A percentile compares a stretch with the other conserved stretches of the same genome.
These are phyloP conservation scores for Ceratina calcarata DNA, from an alignment of 1,140 invertebrate species.

Conservation along the genomic window DNA sequence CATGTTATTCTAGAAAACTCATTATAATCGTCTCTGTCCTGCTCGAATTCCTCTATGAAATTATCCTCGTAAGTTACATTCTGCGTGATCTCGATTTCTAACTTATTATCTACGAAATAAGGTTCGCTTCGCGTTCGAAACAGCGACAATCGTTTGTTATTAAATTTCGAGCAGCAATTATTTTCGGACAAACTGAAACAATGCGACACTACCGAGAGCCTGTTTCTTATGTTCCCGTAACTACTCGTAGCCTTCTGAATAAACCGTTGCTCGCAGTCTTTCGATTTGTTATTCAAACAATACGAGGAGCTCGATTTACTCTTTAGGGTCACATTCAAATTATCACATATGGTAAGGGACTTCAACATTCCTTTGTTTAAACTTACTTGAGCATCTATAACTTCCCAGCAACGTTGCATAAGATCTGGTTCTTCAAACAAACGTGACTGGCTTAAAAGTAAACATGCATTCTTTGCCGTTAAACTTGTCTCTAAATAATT, in stretches of 20 bases:
- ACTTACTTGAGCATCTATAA: conserved; percentile 94
- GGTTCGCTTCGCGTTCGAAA: conserved; percentile 76
- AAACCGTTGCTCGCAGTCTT: conserved; percentile 33
- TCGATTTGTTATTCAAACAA: conserved; percentile 44
- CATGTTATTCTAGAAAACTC: conserved; percentile 48
- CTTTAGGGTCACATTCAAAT: conserved; percentile 41
- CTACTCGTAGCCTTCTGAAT: conserved; percentile 29
- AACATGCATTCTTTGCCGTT: conserved; percentile 95
- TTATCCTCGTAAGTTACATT: conserved; percentile 74
- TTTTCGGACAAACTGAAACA: conserved; percentile 61
- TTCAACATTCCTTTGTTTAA: conserved; percentile 69
- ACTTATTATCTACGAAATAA: conserved; percentile 68
- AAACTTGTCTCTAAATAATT: conserved; percentile 95
- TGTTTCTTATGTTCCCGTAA: conserved; percentile 25
- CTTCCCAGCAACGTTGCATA: conserved; percentile 97
- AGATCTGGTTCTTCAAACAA: conserved; percentile 95
- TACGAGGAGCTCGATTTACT: conserved; percentile 41
- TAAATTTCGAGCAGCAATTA: conserved; percentile 52
- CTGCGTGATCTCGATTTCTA: conserved; percentile 74
- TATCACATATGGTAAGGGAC: conserved; percentile 60
- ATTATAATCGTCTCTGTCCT: conserved; percentile 62
- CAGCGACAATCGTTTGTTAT: conserved; percentile 55
- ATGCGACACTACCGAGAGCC: conserved; percentile 52
- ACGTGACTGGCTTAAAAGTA: conserved; percentile 93
- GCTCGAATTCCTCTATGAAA: conserved; percentile 67